These are phyloP conservation scores for Helicolenus hilgendorfi DNA, from an alignment of 2,797 vertebrate genomes.

Conservation along the genomic window DNA sequence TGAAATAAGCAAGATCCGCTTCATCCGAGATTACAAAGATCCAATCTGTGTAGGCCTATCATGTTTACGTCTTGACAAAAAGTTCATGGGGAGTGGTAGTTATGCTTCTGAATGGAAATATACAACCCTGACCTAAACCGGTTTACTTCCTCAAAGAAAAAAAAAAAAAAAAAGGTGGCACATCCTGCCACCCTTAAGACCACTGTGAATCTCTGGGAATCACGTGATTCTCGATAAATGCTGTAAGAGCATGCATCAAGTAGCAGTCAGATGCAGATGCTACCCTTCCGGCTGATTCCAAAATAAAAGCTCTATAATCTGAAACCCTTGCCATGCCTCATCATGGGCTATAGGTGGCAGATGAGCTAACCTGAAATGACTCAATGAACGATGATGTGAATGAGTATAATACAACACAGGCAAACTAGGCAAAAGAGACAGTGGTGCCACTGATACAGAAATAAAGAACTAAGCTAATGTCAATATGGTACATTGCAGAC, in stretches of 20 bases:
- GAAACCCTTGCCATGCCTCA: not conserved
- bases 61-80: not conserved
- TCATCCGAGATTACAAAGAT: not conserved
- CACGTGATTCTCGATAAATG: constrained; percentile 28
- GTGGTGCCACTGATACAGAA: not conserved
- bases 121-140: no score
- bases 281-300: not conserved
- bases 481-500: not conserved
- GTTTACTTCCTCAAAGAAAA: not conserved
- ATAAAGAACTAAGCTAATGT: not conserved
- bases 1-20: not conserved
- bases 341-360: not conserved
- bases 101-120: not conserved
- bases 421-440: not conserved
- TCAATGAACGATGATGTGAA: not conserved
- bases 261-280: rapidly evolving
- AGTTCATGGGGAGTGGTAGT: no score
- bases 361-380: not conserved
- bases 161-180: not conserved
- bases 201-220: not conserved
- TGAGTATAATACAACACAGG: not conserved
- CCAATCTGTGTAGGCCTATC: not conserved
- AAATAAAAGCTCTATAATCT: constrained; percentile 33
- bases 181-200: not conserved
- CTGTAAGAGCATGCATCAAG: rapidly evolving